Evolutionary conservation across 2,113 vertebrate species (phyloP), one percentile per base, ranked within the genome.

Genomic region (Tachycineta bicolor): DNA sequence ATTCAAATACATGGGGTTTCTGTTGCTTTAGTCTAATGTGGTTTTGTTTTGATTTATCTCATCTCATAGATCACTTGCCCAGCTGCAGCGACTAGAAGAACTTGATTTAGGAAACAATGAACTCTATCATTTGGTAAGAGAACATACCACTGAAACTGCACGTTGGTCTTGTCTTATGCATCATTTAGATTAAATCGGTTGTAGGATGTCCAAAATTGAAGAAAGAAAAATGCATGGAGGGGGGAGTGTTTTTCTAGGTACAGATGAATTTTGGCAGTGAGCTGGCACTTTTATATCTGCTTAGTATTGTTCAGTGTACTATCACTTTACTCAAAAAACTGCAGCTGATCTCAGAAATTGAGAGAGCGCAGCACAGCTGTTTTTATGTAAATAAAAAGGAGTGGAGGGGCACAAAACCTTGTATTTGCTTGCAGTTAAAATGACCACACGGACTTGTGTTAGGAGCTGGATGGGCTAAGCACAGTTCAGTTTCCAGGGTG

Each of bases 71-170:
- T 99, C 99, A 81, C 97, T 99, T 89, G 98, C 99, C 74, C 98
- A 98, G 80, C 99, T 99, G 41, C 98, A 98, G 81, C 98, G 98
- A 98, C 98, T 99, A 93, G 99, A 99, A 98, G 99, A 99, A 97
- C 99, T 99, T 74, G 99, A 99, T 97, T 97, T 99, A 96, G 99
- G 99, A 97, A 99, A 99, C 98, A 99, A 99, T 98, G 99, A 99
- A 95, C 98, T 99, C 44, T 99, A 98, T 97, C 98, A 97, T 94
- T 98, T 99, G 99, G 99, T 99, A 97, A 99, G 99, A 87, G 33
- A 92, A 43, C 52, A 37, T 70, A 26, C 43, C 46, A 68, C 43
- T 82, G 80, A 92, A 88, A 94, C 90, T 47, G 50, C 67, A 49
- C 3, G 17, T 31, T 68, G 52, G 20, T 82, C n/a, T 95, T 82